Base-by-base conservation (phyloP, 2,888 invertebrate species). In the Calliopum simillimum region DNA sequence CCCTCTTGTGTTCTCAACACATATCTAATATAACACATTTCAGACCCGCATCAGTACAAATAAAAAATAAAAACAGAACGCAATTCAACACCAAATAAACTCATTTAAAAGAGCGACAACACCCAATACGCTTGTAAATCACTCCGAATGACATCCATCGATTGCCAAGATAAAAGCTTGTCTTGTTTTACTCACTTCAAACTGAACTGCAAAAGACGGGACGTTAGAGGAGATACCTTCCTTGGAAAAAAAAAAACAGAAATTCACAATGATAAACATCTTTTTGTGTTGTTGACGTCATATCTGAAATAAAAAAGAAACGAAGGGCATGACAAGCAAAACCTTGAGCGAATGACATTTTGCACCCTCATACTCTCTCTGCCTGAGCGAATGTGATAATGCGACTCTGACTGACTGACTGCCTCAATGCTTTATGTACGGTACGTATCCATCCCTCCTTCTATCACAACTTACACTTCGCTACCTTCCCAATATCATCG, bases 121-220 rank as follows among this genome's bases (percentile, higher is more conserved):
- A 79, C 81, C 81, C 81, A 77, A 81, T 81, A 80, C 81, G 83
- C 81, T 82, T 79, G 83, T 82, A 82, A 82, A 82, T 82, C 82
- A 82, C 82, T 82, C 82, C 80, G 81, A 79, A 79, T 81, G 82
- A 83, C 82, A 82, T 78, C 79, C 80, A 83, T 83, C 80, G 82
- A 82, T 81, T 79, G 78, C 70, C 79, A 76, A 78, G 83, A 82
- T 82, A 84, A 82, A 76, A 79, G 73, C 67, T 81, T 79, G 82
- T 80, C 79, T 81, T 79, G 78, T 79, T 82, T 61, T 13, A 56
- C 25, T 55, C 49, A 46, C 69, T 70, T 63, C 65, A 68, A 56
- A 23, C 1, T 61, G 33, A 49, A 41, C 61, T 49, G 63, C 44
- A 61, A 51, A 49, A 70, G 33, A 62, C 19, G 61, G 44, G 23